Percentiles rank a stretch among this genome's conserved stretches.
These are phyloP conservation scores for Sesamia nonagrioides DNA, from an alignment of 1,140 invertebrate genomes.

Conservation along the genomic window DNA sequence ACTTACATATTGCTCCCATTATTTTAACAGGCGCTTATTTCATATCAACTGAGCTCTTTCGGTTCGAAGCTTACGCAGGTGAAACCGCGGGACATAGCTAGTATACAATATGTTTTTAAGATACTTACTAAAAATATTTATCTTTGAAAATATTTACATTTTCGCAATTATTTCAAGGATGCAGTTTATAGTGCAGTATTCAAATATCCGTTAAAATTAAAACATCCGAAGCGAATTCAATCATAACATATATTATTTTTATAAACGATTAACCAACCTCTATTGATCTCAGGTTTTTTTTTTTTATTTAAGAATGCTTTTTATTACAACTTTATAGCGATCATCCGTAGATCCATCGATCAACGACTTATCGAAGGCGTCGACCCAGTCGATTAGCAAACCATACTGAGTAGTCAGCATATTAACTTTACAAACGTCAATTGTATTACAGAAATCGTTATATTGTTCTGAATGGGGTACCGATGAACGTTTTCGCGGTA, in stretches of 20 bases:
- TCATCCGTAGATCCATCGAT: not conserved
- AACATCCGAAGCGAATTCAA: not conserved
- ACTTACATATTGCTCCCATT: no score
- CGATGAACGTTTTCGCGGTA: constrained; percentile 46
- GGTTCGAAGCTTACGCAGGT: no score
- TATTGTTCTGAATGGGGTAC: constrained; percentile 33
- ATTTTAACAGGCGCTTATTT: no score
- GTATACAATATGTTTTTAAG: no score
- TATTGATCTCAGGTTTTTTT: no score
- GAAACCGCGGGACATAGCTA: no score
- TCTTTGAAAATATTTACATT: no score
- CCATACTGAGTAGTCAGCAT: not conserved
- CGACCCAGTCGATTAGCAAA: not conserved
- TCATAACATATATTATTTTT: not conserved
- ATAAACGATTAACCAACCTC: no score
- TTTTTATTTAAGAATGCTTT: no score
- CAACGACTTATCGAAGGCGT: not conserved
- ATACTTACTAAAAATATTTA: no score
- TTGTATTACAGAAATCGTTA: constrained; percentile 14
- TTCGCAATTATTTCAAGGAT: not conserved
- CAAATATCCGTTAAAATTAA: not conserved
- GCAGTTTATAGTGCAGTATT: not conserved
- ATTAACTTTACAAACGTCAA: not conserved
- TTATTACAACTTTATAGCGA: not conserved
- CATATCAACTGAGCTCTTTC: no score